Evolutionary conservation across 2,888 invertebrate genomes (phyloP).

Genomic region (Pseudococcus viburni): DNA sequence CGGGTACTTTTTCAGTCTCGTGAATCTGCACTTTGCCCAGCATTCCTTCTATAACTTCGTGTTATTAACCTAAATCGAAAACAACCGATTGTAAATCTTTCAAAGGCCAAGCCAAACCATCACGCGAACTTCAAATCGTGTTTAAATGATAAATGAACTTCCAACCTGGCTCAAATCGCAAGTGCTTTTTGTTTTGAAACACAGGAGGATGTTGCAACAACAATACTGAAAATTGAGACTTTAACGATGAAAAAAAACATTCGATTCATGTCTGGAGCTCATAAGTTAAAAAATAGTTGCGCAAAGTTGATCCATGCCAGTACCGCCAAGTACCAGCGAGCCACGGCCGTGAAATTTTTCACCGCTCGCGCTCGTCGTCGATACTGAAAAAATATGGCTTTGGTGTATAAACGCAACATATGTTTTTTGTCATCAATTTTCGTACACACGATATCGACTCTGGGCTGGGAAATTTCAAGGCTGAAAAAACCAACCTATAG

Average conservation of each 20-base stretch:
- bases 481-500: not conserved
- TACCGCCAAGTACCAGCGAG: constrained; percentile 33
- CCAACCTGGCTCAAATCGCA: not conserved
- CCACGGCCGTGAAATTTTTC: constrained; percentile 32
- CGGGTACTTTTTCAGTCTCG: not conserved
- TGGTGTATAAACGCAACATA: not conserved
- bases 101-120: not conserved
- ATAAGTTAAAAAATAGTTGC: constrained; percentile 14
- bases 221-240: not conserved
- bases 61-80: constrained; percentile 27
- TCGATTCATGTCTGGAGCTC: constrained; percentile 9
- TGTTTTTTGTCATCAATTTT: constrained; percentile 54
- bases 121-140: constrained; percentile 10
- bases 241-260: not conserved
- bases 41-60: not conserved
- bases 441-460: constrained; percentile 21
- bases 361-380: not conserved
- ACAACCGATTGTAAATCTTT: not conserved
- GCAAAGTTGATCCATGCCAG: not conserved
- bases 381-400: constrained; percentile 35
- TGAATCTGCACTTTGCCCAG: not conserved
- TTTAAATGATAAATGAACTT: constrained; percentile 3
- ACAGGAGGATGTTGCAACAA: not conserved
- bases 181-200: not conserved
- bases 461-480: not conserved